These are phyloP conservation scores for Thrips palmi DNA, from an alignment of 1,140 invertebrate genomes.

Conservation along the genomic window DNA sequence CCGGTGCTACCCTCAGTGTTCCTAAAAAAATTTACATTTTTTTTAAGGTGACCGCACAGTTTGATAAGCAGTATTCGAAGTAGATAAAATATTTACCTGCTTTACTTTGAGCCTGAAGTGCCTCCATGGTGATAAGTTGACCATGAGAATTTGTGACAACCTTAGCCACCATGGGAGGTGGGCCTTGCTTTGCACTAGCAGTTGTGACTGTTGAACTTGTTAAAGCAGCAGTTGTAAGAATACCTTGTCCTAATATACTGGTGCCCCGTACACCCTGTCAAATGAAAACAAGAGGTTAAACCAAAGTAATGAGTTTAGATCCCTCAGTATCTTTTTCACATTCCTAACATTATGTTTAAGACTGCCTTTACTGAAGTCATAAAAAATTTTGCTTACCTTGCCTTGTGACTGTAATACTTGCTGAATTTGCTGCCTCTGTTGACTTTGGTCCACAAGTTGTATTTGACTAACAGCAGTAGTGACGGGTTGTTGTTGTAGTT, in stretches of 20 bases:
- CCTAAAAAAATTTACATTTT: not conserved
- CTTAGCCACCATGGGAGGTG: slow-evolving; percentile 31
- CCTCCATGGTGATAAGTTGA: slow-evolving; percentile 47
- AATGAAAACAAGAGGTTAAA: slow-evolving; percentile 14
- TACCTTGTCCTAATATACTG: slow-evolving; percentile 12
- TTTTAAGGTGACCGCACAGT: slow-evolving; percentile 3
- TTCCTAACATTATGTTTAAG: too few relatives aligned
- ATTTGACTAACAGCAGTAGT: too few relatives aligned
- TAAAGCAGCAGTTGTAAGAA: slow-evolving; percentile 2
- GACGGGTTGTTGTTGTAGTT: slow-evolving; percentile 21
- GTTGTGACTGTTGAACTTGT: slow-evolving; percentile 14
- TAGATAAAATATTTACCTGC: slow-evolving; percentile 20
- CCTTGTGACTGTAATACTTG: too few relatives aligned
- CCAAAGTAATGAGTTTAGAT: slow-evolving; percentile 19
- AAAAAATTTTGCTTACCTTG: too few relatives aligned
- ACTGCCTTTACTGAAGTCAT: too few relatives aligned
- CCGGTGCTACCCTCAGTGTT: slow-evolving; percentile 21
- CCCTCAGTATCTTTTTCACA: too few relatives aligned
- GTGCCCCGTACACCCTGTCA: too few relatives aligned
- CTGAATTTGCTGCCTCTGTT: not conserved
- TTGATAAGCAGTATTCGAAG: not conserved
- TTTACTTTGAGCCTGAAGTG: slow-evolving; percentile 33
- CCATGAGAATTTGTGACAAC: slow-evolving; percentile 36
- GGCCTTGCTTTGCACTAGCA: slow-evolving; percentile 20
- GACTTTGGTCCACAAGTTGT: not conserved